phyloP scores from a whole-genome alignment of 2,113 vertebrate species.

The Triplophysa rosa region DNA sequence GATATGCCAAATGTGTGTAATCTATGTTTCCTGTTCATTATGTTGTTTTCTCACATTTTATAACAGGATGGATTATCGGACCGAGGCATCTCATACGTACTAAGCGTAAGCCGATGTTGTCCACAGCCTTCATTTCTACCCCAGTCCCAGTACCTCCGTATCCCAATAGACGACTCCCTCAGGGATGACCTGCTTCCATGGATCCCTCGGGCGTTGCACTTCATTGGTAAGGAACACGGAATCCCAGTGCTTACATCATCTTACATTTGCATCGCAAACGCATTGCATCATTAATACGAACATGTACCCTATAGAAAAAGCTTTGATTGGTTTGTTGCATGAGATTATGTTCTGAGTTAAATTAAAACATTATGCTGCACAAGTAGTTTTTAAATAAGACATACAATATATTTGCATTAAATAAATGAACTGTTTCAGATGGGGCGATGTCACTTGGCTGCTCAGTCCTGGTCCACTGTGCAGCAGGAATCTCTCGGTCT shows the following conservation, averaged over 20 bases:
- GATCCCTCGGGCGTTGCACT: conserved; percentile 76
- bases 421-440: conserved; percentile 60
- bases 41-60: not conserved
- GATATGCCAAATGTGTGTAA: too few relatives aligned
- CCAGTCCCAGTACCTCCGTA: conserved; percentile 73
- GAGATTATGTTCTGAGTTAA: not conserved
- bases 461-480: conserved; percentile 79
- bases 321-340: not conserved
- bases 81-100: conserved; percentile 76
- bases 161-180: conserved; percentile 81
- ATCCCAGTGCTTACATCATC: conserved; percentile 9
- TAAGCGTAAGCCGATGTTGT: conserved; percentile 78
- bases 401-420: not conserved
- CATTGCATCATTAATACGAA: conserved; percentile 30
- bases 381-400: not conserved
- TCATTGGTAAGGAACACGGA: conserved; percentile 72
- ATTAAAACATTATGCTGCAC: not conserved
- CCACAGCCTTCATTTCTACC: conserved; percentile 77
- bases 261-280: conserved; percentile 11
- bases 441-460: conserved; percentile 70
- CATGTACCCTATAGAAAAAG: not conserved
- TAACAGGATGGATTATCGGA: conserved; percentile 71
- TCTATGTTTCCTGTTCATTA: not conserved
- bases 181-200: conserved; percentile 78
- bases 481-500: conserved; percentile 80